Conservation (phyloP, 2,113 vertebrate genomes). For the Tympanuchus pallidicinctus region DNA sequence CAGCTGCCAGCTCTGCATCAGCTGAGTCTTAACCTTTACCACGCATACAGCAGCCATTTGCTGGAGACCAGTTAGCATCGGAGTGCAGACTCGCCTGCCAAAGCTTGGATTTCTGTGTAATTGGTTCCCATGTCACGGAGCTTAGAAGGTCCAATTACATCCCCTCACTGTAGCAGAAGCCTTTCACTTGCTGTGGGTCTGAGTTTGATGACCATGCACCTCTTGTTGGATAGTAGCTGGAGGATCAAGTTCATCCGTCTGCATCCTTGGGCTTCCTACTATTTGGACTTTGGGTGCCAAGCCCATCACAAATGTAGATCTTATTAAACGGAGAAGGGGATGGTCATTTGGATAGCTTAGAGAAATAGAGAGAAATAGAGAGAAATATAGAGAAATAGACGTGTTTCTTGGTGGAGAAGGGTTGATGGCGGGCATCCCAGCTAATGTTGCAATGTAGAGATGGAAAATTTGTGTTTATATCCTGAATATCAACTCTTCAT, state of each 20-base stretch:
- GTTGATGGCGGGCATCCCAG: background rate
- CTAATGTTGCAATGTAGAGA: background rate
- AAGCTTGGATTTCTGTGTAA: background rate
- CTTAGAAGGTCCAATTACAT: background rate
- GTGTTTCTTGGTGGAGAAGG: background rate
- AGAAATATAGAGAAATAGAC: background rate
- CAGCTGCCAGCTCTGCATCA: constrained; percentile 4
- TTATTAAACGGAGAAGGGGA: background rate
- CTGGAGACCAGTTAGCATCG: background rate
- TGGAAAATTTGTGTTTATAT: constrained; percentile 7
- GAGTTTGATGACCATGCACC: rapidly evolving
- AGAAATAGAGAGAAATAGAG: background rate
- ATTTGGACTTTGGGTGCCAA: background rate
- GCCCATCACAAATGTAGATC: background rate
- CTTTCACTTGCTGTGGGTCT: rapidly evolving
- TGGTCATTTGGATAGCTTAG: background rate
- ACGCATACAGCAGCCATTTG: rapidly evolving
- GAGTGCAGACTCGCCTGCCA: background rate
- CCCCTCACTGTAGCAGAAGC: background rate
- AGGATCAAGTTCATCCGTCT: background rate
- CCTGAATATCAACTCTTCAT: background rate
- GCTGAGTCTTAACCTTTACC: background rate
- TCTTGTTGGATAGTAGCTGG: rapidly evolving
- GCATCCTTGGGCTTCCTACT: background rate
- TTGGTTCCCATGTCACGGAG: constrained; percentile 9